Evolutionary conservation across 2,797 vertebrate species (phyloP).

Genomic region (Tauraco hartlaubi): DNA sequence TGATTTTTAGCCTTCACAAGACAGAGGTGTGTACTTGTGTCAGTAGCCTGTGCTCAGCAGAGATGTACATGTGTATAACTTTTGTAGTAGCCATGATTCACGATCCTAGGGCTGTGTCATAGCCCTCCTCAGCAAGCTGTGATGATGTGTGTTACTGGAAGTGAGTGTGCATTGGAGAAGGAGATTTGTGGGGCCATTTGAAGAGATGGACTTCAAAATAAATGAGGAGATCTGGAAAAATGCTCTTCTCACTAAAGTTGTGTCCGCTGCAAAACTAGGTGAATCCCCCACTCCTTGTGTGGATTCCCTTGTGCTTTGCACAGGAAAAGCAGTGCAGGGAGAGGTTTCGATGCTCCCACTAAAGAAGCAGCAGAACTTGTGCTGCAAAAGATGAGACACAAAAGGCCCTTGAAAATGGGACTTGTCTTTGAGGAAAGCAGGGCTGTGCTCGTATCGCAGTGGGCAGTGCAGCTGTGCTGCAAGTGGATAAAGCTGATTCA

Average conservation of each 20-base stretch:
- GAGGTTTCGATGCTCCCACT: neutral
- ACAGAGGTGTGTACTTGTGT: neutral
- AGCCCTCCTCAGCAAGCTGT: neutral
- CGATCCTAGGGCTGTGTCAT: neutral
- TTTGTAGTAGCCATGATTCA: neutral
- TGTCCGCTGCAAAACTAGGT: neutral
- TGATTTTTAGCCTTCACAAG: neutral
- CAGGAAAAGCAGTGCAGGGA: neutral
- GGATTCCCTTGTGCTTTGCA: neutral
- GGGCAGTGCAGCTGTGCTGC: neutral
- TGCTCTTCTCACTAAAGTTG: neutral
- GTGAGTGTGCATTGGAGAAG: rapidly evolving
- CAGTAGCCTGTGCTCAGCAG: neutral
- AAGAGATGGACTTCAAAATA: neutral
- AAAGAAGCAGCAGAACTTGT: neutral
- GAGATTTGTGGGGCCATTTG: neutral
- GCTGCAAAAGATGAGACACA: neutral
- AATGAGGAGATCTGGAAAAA: neutral
- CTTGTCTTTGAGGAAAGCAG: neutral
- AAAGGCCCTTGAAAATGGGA: neutral
- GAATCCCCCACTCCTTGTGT: neutral
- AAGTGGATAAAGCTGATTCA: neutral
- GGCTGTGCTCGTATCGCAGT: rapidly evolving
- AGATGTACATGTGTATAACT: rapidly evolving
- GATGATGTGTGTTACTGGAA: neutral